Evolutionary conservation across 2,888 invertebrate species (phyloP), one percentile per base, ranked within the genome.

Genomic region (Alloscopus bannaensis): DNA sequence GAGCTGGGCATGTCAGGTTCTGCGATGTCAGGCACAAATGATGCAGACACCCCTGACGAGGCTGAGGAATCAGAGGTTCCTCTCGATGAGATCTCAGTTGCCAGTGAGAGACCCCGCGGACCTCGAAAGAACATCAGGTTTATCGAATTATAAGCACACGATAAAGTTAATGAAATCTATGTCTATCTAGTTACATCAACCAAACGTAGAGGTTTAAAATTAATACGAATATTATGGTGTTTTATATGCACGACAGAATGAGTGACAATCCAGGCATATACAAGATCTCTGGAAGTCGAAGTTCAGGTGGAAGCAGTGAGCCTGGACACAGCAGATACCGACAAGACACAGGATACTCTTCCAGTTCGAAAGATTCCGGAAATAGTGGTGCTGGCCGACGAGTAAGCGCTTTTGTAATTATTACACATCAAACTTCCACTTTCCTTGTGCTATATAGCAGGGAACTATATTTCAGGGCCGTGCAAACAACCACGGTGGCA

Each of bases 331-430:
- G 71, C 22, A 76, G 81, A 29, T 80, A 79, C 45, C 88, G 90
- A 11, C 93, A 92, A 87, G 93, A 93, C 86, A 92, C 92, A 0
- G 93, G 92, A 13, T 93, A 93, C 86, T 93, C 92, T 0, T 93
- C 93, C 0, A 92, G 91, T 66, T 87, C 87, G 6, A 92, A 84
- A 65, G 83, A 86, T 65, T 85, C 85, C 60, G 83, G 82, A 57
- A 84, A 83, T 66, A 83, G 86, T 79, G 80, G 86, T 24, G n/a
- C n/a, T n/a, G 77, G 66, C 24, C 60, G 81, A 64, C 73, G 84
- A 75, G 85, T 85, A 47, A 47, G 47, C 47, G 47, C 4, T n/a
- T 47, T n/a, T 47, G n/a, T 11, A 47, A 47, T 47, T 36, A n/a
- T 36, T 6, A 36, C 36, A 6, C 13, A 18, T 45, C n/a, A 18